Base-by-base conservation (phyloP, 2,888 invertebrate genomes). In the Eumacrocentrus americanus region DNA sequence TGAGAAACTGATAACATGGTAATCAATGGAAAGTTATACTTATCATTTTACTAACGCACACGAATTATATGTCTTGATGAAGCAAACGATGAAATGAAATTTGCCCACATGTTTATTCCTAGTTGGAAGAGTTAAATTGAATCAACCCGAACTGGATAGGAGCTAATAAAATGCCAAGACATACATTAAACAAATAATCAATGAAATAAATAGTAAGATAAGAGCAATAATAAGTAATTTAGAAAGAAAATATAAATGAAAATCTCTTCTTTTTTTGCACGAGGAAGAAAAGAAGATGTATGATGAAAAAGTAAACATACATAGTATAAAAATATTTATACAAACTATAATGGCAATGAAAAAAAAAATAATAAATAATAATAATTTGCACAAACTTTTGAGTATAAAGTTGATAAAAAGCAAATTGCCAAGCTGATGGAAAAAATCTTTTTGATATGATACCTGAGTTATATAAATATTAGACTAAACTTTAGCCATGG, bases 81-180 rank as follows among this genome's bases (percentile, higher is more conserved):
- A 40, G 9, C 5, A 40, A 3, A 18, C 34, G 47, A 58, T 37
- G 11, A 25, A 51, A 54, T 50, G 29, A 44, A 60, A 55, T 16
- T 35, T 7, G 23, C 62, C 70, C 72, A 70, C 68, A 66, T 53
- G 60, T 23, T 59, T 63, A 37, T 57, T 75, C 78, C 80, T 68
- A 78, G 75, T 75, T 73, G 69, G 67, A 62, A 71, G 71, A 70
- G 77, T 80, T 80, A 78, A 79, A 76, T 70, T 60, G 47, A 75
- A 75, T 80, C 73, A 79, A 79, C 73, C 74, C 73, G 75, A 77
- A 78, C 79, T 80, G 78, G 77, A 73, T 65, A 63, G 67, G 70
- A 72, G 69, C 58, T 5, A 38, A 12, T 29, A 46, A 62, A 25
- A 25, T 35, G 46, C 48, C n/a, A n/a, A n/a, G n/a, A n/a, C n/a